Evolutionary conservation across 1,140 invertebrate genomes (phyloP).

Genomic region (Pristionchus pacificus): DNA sequence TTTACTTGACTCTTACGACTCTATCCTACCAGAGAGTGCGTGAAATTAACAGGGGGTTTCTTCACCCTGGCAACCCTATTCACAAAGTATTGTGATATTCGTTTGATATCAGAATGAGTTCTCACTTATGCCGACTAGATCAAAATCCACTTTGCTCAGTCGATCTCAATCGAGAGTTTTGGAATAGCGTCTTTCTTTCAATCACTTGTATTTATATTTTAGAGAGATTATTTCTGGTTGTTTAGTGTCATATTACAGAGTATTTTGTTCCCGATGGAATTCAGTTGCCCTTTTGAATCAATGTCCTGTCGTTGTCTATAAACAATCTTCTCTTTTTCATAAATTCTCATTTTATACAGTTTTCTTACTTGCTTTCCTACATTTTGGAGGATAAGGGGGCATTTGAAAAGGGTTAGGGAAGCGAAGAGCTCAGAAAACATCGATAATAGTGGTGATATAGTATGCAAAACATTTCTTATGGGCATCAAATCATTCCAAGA

Average conservation of each 20-base stretch:
- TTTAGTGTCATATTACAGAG: neutral
- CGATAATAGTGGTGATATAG: too few species aligned
- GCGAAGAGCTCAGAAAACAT: constrained; percentile 7
- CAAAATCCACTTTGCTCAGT: too few species aligned
- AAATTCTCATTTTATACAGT: too few species aligned
- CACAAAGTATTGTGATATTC: too few species aligned
- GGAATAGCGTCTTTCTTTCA: too few species aligned
- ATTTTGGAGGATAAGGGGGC: constrained; percentile 4
- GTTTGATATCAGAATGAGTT: too few species aligned
- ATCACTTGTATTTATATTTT: neutral
- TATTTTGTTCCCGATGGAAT: neutral
- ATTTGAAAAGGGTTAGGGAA: neutral
- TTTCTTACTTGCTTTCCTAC: too few species aligned
- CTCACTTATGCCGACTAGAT: too few species aligned
- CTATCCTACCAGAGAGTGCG: neutral
- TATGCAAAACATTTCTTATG: too few species aligned
- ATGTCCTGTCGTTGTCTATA: neutral
- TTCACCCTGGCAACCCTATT: too few species aligned
- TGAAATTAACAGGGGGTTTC: neutral
- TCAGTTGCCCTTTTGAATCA: neutral
- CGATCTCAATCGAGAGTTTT: too few species aligned
- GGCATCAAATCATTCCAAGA: too few species aligned
- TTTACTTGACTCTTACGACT: neutral
- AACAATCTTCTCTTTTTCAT: constrained; percentile 1
- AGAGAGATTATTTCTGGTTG: constrained; percentile 1